These are phyloP conservation scores for Ornithoptera priamus DNA, from an alignment of 2,888 invertebrate species.

Conservation along the genomic window DNA sequence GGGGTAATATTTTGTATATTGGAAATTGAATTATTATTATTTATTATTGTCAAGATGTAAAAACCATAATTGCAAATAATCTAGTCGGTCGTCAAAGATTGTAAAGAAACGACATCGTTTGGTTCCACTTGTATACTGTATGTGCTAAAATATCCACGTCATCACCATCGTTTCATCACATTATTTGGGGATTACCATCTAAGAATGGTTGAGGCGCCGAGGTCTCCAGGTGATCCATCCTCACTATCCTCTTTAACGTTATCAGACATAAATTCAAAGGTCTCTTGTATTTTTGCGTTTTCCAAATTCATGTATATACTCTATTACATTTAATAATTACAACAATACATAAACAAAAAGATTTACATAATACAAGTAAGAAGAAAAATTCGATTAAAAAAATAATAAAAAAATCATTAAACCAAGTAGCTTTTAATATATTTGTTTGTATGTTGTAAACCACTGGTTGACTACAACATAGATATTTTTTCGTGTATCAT, in stretches of 20 bases:
- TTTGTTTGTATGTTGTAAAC: too few species aligned
- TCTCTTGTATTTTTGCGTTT: background rate
- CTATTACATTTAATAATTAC: background rate
- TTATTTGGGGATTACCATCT: background rate
- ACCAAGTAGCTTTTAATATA: too few species aligned
- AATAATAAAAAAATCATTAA: too few species aligned
- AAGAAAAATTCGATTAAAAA: background rate
- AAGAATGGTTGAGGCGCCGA: too few species aligned
- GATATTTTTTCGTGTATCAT: too few species aligned
- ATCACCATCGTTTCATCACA: background rate
- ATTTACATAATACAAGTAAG: background rate
- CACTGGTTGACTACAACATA: too few species aligned
- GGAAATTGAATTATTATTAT: conserved; percentile 4
- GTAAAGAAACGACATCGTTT: conserved; percentile 2
- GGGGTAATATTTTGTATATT: too few species aligned
- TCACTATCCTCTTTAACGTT: background rate
- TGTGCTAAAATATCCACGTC: background rate
- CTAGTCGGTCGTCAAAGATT: conserved; percentile 13
- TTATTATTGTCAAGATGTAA: conserved; percentile 25
- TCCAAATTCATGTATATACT: background rate
- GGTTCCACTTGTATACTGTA: background rate
- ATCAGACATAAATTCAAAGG: background rate
- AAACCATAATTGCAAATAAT: conserved; percentile 2
- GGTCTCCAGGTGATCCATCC: too few species aligned
- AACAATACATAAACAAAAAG: background rate